Evolutionary conservation across 2,113 vertebrate genomes (phyloP).

Genomic region (Nibea coibor): DNA sequence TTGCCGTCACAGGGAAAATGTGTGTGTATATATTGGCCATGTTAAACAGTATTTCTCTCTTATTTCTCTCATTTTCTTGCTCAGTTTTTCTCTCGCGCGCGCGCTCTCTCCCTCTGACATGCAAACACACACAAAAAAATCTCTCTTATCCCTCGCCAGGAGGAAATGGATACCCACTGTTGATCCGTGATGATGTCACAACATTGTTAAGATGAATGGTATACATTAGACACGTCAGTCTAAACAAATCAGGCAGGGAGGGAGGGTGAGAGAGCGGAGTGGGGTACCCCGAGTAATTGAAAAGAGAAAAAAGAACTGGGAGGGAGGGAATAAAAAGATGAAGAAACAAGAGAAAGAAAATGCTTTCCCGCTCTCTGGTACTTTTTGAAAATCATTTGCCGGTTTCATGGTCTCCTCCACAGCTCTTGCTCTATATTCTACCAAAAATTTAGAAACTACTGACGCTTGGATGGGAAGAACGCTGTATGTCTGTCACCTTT

Average conservation of each 20-base stretch:
- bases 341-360: not conserved
- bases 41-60: not conserved
- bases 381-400: constrained; percentile 5
- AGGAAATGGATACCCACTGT: constrained; percentile 53
- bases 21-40: constrained; percentile 12
- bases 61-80: not conserved
- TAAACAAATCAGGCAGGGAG: constrained; percentile 56
- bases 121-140: not conserved
- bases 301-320: constrained; percentile 3
- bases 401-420: not conserved
- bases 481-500: not conserved
- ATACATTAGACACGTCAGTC: constrained; percentile 52
- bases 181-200: constrained; percentile 64
- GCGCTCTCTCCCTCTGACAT: not conserved
- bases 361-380: constrained; percentile 7
- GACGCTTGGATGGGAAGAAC: too few species aligned
- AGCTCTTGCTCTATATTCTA: not conserved
- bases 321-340: constrained; percentile 5
- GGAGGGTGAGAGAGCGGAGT: not conserved
- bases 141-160: constrained; percentile 53
- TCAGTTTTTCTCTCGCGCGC: not conserved
- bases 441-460: not conserved
- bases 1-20: constrained; percentile 1
- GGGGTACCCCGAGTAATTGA: not conserved
- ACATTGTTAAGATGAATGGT: constrained; percentile 56